Conservation (phyloP, 2,797 vertebrate species). For the Gallinago nigripennis region DNA sequence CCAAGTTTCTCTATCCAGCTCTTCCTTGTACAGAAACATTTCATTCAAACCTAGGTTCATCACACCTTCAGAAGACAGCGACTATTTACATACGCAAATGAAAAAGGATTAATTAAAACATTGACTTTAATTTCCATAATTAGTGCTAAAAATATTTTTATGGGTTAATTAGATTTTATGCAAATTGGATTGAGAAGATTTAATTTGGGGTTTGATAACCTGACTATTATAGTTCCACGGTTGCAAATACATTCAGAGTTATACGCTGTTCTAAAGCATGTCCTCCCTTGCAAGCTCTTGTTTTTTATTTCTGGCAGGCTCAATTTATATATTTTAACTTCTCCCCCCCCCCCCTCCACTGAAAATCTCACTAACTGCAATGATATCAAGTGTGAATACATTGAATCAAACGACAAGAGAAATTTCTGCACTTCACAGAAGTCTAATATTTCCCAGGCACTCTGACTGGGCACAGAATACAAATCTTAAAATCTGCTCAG, state of each 20-base stretch:
- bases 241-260: background rate
- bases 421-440: background rate
- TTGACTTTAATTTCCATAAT: slow-evolving; percentile 62
- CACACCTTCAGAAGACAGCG: background rate
- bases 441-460: background rate
- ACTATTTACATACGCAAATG: slow-evolving; percentile 35
- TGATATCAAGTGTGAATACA: background rate
- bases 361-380: background rate
- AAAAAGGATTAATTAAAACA: slow-evolving; percentile 43
- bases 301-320: background rate
- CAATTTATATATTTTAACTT: background rate
- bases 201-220: slow-evolving; percentile 28
- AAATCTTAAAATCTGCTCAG: background rate
- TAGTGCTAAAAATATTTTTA: slow-evolving; percentile 58
- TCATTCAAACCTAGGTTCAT: background rate
- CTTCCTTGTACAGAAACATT: background rate
- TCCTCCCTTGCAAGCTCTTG: background rate
- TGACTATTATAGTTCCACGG: background rate
- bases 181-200: slow-evolving; percentile 15
- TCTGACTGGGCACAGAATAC: background rate
- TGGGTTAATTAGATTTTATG: slow-evolving; percentile 63
- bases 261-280: background rate
- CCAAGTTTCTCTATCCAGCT: background rate
- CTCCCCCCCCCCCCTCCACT: background rate
- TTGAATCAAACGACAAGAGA: background rate